phyloP scores from a whole-genome alignment of 2,888 invertebrate genomes.

The Eilema caniola region DNA sequence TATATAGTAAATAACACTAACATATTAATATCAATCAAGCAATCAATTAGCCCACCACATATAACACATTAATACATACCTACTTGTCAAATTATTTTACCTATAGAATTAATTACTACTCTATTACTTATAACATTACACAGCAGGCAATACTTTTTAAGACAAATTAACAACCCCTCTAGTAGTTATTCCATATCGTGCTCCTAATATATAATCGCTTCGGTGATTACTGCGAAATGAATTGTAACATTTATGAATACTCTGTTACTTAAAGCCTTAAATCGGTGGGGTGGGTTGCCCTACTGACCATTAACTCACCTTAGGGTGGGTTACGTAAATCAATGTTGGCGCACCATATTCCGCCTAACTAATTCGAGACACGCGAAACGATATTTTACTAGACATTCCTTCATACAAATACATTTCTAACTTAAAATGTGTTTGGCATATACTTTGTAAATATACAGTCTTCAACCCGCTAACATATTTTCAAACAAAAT shows the following conservation, averaged over 20 bases:
- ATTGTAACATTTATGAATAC: slow-evolving; percentile 22
- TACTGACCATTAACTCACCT: slow-evolving; percentile 29
- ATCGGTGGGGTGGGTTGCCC: slow-evolving; percentile 27
- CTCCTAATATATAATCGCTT: background rate
- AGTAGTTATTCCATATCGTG: background rate
- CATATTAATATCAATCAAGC: too few species aligned
- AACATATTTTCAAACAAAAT: slow-evolving; percentile 47
- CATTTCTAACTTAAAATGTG: slow-evolving; percentile 54
- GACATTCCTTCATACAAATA: slow-evolving; percentile 62
- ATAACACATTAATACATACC: too few species aligned
- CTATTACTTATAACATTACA: background rate
- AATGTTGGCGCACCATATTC: slow-evolving; percentile 54
- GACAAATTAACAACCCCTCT: background rate
- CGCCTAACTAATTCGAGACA: slow-evolving; percentile 70
- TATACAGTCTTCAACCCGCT: slow-evolving; percentile 26
- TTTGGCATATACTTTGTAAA: slow-evolving; percentile 49
- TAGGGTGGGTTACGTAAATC: slow-evolving; percentile 52
- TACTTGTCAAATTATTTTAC: background rate
- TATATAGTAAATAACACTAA: background rate
- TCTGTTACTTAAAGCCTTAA: slow-evolving; percentile 29
- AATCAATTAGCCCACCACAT: too few species aligned
- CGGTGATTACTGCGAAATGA: slow-evolving; percentile 1
- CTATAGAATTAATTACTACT: background rate
- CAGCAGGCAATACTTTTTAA: background rate
- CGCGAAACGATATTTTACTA: slow-evolving; percentile 77